Base-by-base conservation (phyloP, 2,113 vertebrate species). In the Lathamus discolor region DNA sequence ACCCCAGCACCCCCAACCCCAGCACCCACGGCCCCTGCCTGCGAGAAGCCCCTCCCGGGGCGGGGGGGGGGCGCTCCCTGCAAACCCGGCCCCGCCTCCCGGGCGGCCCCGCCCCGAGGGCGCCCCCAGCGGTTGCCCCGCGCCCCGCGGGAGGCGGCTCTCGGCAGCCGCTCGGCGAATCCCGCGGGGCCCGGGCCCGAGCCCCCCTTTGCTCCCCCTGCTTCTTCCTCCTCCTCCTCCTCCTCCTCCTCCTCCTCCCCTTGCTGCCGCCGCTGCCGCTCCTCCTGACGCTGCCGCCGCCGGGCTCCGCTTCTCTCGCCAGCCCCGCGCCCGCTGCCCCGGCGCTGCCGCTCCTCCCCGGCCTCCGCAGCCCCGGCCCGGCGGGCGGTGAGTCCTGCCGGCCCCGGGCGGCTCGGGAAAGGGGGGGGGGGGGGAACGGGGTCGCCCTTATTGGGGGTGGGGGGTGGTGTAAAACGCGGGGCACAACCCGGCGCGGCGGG, bases 281-380 rank as follows among this genome's bases (percentile, higher is more conserved):
- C 6, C 48, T 52, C 3, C 86, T 33, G n/a, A n/a, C n/a, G 20
- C 62, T 17, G 41, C 49, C 33, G 20, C 77, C 27, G 84, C 67
- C 86, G 73, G 57, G 92, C 74, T 94, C 92, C 68, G 94, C 92
- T 94, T 92, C 90, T 83, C 95, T 92, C 86, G 69, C 69, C 92
- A 88, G 83, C 88, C 94, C 88, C 70, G 88, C 73, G 37, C 78
- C n/a, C 75, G 69, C 14, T 43, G 59, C 57, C 89, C 73, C 41
- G 72, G 82, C 83, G 39, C 94, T 90, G 74, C 83, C n/a, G n/a
- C n/a, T n/a, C n/a, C n/a, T n/a, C n/a, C n/a, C n/a, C n/a, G n/a
- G n/a, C n/a, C n/a, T n/a, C n/a, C n/a, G n/a, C n/a, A n/a, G n/a
- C n/a, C n/a, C n/a, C n/a, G n/a, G n/a, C n/a, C n/a, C n/a, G n/a